A percentile compares a stretch with the other conserved stretches of the same genome.
Conservation (phyloP, 2,113 vertebrate species). For the Epinephelus lanceolatus region DNA sequence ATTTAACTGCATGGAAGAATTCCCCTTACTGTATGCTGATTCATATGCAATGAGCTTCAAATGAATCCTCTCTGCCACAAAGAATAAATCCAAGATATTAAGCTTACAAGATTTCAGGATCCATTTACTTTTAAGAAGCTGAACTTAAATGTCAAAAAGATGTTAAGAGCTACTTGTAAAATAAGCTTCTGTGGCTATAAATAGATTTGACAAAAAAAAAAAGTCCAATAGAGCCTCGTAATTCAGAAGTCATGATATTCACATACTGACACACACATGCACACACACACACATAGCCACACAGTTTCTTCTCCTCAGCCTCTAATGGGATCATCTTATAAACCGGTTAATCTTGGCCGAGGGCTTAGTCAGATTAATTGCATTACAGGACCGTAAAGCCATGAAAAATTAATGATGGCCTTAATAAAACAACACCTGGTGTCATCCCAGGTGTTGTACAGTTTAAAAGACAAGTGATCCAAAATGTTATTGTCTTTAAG, state of each 20-base stretch:
- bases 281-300: neutral
- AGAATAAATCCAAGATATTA: neutral
- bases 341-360: constrained; percentile 55
- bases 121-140: constrained; percentile 12
- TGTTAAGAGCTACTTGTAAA: constrained; percentile 2
- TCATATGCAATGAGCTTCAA: neutral
- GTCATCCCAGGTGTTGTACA: neutral
- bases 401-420: constrained; percentile 34
- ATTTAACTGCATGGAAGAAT: neutral
- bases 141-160: neutral
- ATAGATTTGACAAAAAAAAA: neutral
- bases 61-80: neutral
- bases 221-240: neutral
- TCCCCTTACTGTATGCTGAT: neutral
- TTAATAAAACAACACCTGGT: constrained; percentile 36
- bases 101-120: neutral
- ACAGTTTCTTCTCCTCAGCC: constrained; percentile 34
- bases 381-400: constrained; percentile 45
- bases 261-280: neutral
- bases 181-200: neutral
- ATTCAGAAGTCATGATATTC: constrained; percentile 5
- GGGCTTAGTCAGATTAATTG: constrained; percentile 61
- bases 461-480: neutral
- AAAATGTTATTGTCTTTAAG: neutral
- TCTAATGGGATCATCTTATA: constrained; percentile 60